These are phyloP conservation scores for Peromyscus maniculatus DNA, from an alignment of 2,113 vertebrate genomes.

Conservation along the genomic window DNA sequence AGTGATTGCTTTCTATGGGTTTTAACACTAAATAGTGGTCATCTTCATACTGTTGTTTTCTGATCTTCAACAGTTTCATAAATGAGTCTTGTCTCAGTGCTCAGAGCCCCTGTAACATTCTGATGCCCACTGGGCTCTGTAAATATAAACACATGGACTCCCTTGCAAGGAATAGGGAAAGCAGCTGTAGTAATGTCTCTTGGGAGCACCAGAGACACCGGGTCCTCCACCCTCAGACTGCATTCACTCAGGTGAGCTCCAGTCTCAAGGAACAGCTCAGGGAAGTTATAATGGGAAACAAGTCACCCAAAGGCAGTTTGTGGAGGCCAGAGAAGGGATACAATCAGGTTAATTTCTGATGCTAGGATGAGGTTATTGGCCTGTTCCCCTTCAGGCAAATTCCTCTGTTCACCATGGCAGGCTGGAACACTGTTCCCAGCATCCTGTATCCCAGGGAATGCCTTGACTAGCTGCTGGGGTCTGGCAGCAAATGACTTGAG, in stretches of 20 bases:
- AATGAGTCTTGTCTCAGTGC: not conserved
- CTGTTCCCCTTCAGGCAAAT: not conserved
- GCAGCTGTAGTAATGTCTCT: not conserved
- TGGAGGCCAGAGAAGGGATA: not conserved
- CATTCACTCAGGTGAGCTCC: not conserved
- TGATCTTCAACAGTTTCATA: not conserved
- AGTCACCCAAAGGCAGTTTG: not conserved
- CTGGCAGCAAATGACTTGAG: not conserved
- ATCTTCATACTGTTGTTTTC: not conserved
- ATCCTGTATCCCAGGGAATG: not conserved
- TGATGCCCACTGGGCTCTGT: not conserved
- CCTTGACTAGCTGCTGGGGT: not conserved
- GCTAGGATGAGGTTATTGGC: not conserved
- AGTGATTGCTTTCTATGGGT: not conserved
- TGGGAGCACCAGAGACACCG: not conserved
- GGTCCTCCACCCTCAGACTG: not conserved
- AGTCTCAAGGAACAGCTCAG: not conserved
- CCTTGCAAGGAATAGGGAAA: not conserved
- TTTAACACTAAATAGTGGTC: not conserved
- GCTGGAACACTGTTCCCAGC: not conserved
- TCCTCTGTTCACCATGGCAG: not conserved
- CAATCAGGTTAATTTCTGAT: not conserved
- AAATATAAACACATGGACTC: not conserved
- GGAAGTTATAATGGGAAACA: not conserved
- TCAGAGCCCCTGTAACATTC: not conserved